A percentile compares a stretch with the other conserved stretches of the same genome.
Evolutionary conservation across 2,797 vertebrate species (phyloP).

Genomic region (Vultur gryphus): DNA sequence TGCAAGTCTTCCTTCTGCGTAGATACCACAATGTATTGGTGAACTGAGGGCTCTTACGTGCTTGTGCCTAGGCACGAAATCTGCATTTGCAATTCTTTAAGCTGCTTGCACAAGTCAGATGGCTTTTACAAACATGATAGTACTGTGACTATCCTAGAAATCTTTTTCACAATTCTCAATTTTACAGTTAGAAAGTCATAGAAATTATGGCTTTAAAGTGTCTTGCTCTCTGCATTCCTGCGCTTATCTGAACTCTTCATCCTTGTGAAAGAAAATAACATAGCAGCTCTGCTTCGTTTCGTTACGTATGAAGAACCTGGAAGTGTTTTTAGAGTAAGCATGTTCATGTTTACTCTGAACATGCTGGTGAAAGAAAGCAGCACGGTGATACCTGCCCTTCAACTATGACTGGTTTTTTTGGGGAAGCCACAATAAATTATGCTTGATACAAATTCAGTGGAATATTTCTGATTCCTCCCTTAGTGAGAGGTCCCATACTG

Average conservation of each 20-base stretch:
- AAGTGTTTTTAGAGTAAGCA: neutral
- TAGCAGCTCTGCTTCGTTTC: neutral
- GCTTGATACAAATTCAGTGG: neutral
- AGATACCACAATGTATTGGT: accelerated
- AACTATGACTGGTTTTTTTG: accelerated
- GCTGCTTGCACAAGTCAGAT: neutral
- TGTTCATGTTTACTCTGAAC: neutral
- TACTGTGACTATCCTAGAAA: neutral
- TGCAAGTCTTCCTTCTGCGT: neutral
- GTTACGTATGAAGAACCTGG: neutral
- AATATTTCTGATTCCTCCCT: neutral
- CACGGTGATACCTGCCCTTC: neutral
- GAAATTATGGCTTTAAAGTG: neutral
- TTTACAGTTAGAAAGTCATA: neutral
- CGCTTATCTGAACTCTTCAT: neutral
- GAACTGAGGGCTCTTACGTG: neutral
- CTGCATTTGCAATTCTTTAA: neutral
- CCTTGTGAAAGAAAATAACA: neutral
- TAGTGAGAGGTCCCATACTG: neutral
- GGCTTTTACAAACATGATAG: neutral
- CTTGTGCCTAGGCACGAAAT: neutral
- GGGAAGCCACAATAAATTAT: neutral
- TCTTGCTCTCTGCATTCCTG: neutral
- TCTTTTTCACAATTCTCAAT: neutral
- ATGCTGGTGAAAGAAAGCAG: neutral